Percentiles rank a stretch among this genome's conserved stretches.
Evolutionary conservation across 1,140 invertebrate species (phyloP).

Genomic region (Physella acuta): DNA sequence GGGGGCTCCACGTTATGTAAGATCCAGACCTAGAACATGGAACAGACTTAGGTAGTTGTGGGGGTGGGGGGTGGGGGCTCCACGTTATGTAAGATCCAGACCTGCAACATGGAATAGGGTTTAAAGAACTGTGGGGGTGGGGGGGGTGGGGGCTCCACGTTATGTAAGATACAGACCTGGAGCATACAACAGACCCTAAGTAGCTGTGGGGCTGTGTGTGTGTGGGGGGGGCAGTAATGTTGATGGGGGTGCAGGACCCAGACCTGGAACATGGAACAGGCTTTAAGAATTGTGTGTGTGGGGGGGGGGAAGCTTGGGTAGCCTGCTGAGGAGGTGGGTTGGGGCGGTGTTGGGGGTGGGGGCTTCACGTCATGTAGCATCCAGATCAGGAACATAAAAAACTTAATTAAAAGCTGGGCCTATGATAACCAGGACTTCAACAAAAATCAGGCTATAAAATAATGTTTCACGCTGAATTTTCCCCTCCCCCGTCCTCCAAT

Average conservation of each 20-base stretch:
- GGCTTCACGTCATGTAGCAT: no score
- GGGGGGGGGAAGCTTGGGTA: no score
- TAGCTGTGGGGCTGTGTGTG: no score
- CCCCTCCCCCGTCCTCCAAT: no score
- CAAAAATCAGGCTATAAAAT: no score
- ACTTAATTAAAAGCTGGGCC: no score
- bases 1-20: constrained; percentile 30
- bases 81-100: neutral
- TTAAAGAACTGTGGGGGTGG: neutral
- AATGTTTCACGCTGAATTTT: no score
- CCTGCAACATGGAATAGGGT: neutral
- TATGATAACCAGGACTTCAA: no score
- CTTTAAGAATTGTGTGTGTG: no score
- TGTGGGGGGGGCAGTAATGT: neutral
- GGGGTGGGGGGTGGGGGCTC: neutral
- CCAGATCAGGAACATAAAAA: no score
- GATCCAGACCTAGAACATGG: constrained; percentile 38
- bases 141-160: neutral
- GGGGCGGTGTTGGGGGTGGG: no score
- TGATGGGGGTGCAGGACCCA: neutral
- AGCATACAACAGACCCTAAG: neutral
- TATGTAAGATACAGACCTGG: neutral
- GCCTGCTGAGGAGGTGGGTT: no score
- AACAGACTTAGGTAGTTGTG: neutral
- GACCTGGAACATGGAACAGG: neutral